Conservation (phyloP, 1,140 invertebrate species). For the Drosophila lacertosa region DNA sequence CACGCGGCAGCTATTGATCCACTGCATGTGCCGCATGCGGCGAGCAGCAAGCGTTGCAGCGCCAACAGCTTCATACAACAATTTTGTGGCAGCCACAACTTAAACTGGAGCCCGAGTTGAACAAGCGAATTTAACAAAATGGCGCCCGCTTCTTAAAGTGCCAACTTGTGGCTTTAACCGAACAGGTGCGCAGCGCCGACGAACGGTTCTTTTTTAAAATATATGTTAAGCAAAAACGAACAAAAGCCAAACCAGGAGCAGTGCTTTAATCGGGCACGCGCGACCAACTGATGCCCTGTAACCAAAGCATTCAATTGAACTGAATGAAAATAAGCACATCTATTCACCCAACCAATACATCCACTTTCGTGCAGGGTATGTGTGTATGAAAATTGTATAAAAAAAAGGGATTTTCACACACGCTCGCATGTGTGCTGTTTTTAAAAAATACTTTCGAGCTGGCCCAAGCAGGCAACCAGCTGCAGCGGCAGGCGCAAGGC, state of each 20-base stretch:
- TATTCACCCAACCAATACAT: too few species aligned
- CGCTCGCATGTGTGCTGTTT: slow-evolving; percentile 24
- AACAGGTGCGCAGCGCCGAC: slow-evolving; percentile 64
- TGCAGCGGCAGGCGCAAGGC: slow-evolving; percentile 51
- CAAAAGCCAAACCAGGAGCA: not conserved
- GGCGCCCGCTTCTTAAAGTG: slow-evolving; percentile 81
- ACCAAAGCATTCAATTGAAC: too few species aligned
- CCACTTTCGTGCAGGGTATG: slow-evolving; percentile 4
- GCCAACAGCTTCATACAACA: not conserved
- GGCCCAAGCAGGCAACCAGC: slow-evolving; percentile 63
- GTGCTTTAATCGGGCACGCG: not conserved
- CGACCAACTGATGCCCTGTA: not conserved
- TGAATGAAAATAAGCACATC: too few species aligned
- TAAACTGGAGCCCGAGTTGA: slow-evolving; percentile 53
- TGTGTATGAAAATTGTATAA: not conserved
- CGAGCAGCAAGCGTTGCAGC: slow-evolving; percentile 36
- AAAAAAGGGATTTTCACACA: not conserved
- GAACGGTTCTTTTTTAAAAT: not conserved
- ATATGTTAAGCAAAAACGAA: not conserved
- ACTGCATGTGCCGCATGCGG: slow-evolving; percentile 66
- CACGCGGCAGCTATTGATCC: slow-evolving; percentile 73
- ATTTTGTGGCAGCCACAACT: slow-evolving; percentile 32
- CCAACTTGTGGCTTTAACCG: slow-evolving; percentile 72
- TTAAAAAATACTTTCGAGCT: slow-evolving; percentile 76
- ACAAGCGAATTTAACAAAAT: slow-evolving; percentile 65